phyloP scores from a whole-genome alignment of 2,797 vertebrate species.

The Rhabdophis nuchalis region DNA sequence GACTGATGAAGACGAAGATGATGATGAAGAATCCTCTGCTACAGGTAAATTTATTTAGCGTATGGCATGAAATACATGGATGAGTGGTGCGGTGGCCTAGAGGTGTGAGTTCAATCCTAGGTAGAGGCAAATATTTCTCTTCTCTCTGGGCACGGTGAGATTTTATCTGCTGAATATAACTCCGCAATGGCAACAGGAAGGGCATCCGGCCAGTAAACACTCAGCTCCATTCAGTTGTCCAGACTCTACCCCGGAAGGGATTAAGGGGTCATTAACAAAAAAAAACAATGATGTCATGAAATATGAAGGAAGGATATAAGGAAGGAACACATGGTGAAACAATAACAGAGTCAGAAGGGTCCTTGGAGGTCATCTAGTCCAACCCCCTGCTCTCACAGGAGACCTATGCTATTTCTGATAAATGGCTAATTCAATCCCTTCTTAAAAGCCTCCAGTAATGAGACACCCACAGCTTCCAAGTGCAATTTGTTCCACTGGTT shows the following conservation, averaged over 20 bases:
- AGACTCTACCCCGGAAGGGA: too few relatives aligned
- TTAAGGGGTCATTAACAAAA: too few relatives aligned
- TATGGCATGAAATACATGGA: background rate
- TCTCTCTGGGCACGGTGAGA: too few relatives aligned
- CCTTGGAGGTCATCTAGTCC: background rate
- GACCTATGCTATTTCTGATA: background rate
- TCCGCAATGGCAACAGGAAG: too few relatives aligned
- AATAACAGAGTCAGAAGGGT: background rate
- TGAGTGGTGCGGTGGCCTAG: background rate
- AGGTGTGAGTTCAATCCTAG: background rate
- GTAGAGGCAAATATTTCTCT: background rate
- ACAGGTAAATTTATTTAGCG: constrained; percentile 70
- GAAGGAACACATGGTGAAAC: background rate
- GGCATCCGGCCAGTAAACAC: too few relatives aligned
- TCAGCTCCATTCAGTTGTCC: too few relatives aligned
- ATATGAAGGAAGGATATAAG: background rate
- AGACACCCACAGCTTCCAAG: background rate
- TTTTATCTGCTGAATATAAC: too few relatives aligned
- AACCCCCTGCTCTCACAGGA: background rate
- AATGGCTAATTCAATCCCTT: background rate
- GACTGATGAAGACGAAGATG: constrained; percentile 89
- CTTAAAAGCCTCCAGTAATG: background rate
- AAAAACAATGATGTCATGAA: background rate
- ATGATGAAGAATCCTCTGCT: constrained; percentile 77
- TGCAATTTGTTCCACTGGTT: background rate